Conservation (phyloP, 2,113 vertebrate species). For the Rhea pennata region DNA sequence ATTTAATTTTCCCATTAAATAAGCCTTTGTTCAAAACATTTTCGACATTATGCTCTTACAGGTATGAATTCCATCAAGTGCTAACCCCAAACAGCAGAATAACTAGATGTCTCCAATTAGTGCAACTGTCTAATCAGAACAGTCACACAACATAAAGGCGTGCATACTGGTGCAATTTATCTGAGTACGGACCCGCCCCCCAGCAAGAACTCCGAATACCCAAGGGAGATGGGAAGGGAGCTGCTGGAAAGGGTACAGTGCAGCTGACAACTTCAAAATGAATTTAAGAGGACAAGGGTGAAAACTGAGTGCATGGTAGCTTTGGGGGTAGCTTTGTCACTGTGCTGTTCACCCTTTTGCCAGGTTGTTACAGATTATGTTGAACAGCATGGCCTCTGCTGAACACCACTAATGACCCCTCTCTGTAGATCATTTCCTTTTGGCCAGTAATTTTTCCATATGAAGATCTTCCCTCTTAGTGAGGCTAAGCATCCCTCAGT, state of each 20-base stretch:
- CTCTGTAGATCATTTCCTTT: neutral
- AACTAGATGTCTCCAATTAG: conserved; percentile 18
- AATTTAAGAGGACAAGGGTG: neutral
- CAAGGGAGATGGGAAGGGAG: neutral
- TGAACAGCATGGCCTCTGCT: neutral
- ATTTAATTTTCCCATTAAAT: conserved; percentile 43
- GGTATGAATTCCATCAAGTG: neutral
- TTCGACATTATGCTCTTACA: neutral
- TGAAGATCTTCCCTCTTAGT: neutral
- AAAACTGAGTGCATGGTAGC: neutral
- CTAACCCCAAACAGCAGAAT: conserved; percentile 7
- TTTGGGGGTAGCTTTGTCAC: neutral
- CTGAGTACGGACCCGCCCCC: neutral
- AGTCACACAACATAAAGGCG: conserved; percentile 45
- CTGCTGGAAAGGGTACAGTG: neutral
- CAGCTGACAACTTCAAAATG: neutral
- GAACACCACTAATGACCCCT: neutral
- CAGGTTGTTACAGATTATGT: neutral
- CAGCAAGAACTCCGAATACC: neutral
- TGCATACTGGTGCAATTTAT: neutral
- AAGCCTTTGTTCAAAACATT: conserved; percentile 20
- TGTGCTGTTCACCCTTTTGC: neutral
- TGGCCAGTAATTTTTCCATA: neutral
- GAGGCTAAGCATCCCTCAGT: neutral
- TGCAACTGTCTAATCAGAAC: conserved; percentile 13